These are phyloP conservation scores for Eptesicus fuscus DNA, from an alignment of 2,113 vertebrate genomes.

Conservation along the genomic window DNA sequence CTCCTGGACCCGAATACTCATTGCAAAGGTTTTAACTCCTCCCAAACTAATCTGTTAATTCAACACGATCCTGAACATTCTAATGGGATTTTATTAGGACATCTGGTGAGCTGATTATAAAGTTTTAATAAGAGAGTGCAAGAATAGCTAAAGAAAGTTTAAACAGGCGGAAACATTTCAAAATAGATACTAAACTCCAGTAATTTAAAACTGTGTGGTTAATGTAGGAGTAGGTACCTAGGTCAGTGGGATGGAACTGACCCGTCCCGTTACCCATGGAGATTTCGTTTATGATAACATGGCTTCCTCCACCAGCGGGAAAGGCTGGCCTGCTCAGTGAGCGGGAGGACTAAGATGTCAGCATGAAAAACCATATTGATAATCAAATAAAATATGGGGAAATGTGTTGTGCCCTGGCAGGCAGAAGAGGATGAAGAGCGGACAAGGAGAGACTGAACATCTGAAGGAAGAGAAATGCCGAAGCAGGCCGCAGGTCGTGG, in stretches of 20 bases:
- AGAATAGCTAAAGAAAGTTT: background rate
- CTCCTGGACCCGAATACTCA: background rate
- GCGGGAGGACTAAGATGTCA: background rate
- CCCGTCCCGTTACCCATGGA: no score
- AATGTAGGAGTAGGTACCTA: background rate
- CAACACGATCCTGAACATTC: background rate
- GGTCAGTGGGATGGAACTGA: background rate
- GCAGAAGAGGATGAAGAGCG: background rate
- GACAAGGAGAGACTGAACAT: background rate
- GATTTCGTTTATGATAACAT: background rate
- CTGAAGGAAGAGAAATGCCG: background rate
- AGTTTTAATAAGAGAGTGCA: background rate
- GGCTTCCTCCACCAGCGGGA: background rate
- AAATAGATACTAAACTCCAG: background rate
- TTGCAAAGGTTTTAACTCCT: conserved; percentile 1
- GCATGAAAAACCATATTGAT: background rate
- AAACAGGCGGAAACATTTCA: background rate
- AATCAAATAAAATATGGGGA: background rate
- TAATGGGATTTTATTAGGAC: background rate
- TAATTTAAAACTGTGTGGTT: background rate
- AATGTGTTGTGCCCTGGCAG: background rate
- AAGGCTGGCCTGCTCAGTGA: background rate
- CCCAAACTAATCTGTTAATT: background rate
- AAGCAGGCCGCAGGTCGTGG: no score
- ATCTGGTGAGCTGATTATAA: background rate